Conservation (phyloP, 2,888 invertebrate genomes). For the Syrista parreyssii region DNA sequence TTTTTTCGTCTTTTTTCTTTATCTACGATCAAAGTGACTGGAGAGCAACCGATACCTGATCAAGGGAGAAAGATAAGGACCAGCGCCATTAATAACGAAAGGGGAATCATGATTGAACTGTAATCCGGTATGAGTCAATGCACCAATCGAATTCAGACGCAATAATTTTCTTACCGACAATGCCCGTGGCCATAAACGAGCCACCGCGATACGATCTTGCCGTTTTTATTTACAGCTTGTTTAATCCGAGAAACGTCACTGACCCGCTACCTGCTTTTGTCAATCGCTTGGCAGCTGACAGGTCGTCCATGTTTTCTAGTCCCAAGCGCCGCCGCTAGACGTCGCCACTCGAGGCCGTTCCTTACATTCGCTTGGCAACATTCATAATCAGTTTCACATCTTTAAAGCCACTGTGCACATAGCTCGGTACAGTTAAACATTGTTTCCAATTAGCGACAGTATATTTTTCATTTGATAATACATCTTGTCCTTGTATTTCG, state of each 20-base stretch:
- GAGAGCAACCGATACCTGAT: not conserved
- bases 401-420: too few relatives aligned
- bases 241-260: not conserved
- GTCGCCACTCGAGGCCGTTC: not conserved
- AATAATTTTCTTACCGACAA: not conserved
- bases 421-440: too few relatives aligned
- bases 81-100: not conserved
- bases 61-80: not conserved
- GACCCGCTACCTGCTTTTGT: not conserved
- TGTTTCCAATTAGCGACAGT: not conserved
- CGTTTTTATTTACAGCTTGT: not conserved
- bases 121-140: not conserved
- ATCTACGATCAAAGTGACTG: not conserved
- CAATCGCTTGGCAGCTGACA: not conserved
- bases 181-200: not conserved
- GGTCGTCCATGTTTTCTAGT: not conserved
- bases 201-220: not conserved
- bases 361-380: not conserved
- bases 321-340: not conserved
- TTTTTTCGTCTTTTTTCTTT: not conserved
- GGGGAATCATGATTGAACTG: not conserved
- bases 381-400: not conserved
- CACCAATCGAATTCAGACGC: not conserved
- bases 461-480: not conserved
- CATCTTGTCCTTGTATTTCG: not conserved